Evolutionary conservation across 2,113 vertebrate species (phyloP).

Genomic region (Crocuta crocuta): DNA sequence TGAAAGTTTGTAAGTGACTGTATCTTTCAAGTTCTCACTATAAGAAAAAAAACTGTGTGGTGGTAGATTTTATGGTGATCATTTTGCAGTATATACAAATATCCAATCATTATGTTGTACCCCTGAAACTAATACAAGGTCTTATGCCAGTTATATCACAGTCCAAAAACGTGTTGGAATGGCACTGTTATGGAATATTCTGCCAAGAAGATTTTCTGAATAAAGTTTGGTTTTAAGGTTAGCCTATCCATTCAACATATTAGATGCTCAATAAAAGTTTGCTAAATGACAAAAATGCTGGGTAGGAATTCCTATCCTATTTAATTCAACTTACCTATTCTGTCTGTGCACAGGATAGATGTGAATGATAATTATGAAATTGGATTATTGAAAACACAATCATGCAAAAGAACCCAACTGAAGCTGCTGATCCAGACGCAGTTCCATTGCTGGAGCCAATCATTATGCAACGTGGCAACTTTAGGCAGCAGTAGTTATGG

Average conservation of each 20-base stretch:
- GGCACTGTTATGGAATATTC: not conserved
- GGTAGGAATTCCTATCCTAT: not conserved
- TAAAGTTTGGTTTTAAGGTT: not conserved
- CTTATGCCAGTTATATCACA: not conserved
- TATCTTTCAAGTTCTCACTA: not conserved
- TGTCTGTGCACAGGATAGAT: not conserved
- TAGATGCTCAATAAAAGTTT: not conserved
- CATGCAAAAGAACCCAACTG: not conserved
- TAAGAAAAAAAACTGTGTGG: not conserved
- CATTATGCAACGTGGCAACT: not conserved
- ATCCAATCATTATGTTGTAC: not conserved
- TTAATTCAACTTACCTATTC: not conserved
- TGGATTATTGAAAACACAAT: conserved; percentile 7
- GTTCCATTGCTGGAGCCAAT: not conserved
- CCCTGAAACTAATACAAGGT: not conserved
- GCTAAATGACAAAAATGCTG: not conserved
- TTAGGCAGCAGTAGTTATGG: not conserved
- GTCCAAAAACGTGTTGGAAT: not conserved
- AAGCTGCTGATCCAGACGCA: not conserved
- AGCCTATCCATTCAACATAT: not conserved
- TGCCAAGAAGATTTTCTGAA: not conserved
- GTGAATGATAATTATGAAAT: not conserved
- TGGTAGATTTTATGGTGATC: not conserved
- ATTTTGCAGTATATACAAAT: not conserved
- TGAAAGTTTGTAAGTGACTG: not conserved